Evolutionary conservation across 92 coral and sea anemone genomes (phyloP), one percentile per base, ranked within the genome.

Genomic region (Phenganax stokvisi): DNA sequence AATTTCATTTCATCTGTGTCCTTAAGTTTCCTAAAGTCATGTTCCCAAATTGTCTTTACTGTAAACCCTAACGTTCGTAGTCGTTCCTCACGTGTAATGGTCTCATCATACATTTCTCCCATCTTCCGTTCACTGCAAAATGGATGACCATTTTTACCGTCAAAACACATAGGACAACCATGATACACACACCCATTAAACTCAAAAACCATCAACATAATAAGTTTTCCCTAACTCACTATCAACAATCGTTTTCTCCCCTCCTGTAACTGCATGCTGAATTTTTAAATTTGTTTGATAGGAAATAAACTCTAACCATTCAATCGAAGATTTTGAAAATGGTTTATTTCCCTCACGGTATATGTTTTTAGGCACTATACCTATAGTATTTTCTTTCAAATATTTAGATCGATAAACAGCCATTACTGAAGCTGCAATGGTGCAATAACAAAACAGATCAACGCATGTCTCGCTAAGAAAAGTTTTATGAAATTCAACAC

Each of bases 31-130:
- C 78, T 79, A 57, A 71, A 87, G 71, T 87, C 87, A 59, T 81
- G 81, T 64, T 87, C 89, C 87, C 87, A 86, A 15, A 86, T 86
- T 12, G 72, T 74, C 10, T 81, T 52, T 9, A 86, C 86, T 4
- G 57, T 61, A 53, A 61, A 86, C 0, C 88, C 88, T 12, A 79
- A 61, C 51, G 58, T 55, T 16, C 76, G 11, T 30, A 85, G 44
- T 8, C 85, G 85, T 53, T 80, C 25, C 27, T 58, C 65, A 47
- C 82, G 70, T 54, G 51, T 54, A 17, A 80, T n/a, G 0, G 88
- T 85, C 8, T 81, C 81, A 0, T 80, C 70, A 56, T 74, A 85
- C 51, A 85, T 70, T 10, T 72, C 56, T 0, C 71, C 25, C 71
- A 81, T 74, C 57, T 57, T 86, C 3, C 53, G 37, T 8, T 80